phyloP scores from a whole-genome alignment of 2,113 vertebrate species.

The Aegithalos caudatus region DNA sequence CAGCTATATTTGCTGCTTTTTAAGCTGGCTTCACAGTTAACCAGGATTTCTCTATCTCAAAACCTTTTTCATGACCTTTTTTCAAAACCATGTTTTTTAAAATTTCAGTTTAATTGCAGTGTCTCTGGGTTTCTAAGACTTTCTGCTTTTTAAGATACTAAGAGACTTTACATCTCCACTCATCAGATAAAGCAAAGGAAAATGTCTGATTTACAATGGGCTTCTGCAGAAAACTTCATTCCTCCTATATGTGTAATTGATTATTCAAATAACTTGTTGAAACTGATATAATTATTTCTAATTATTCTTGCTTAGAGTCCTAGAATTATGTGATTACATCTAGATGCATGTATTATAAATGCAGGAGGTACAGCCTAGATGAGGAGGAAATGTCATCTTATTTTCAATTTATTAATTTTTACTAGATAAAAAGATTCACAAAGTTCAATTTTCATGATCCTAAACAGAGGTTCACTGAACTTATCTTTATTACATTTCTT shows the following conservation, averaged over 20 bases:
- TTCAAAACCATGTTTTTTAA: not conserved
- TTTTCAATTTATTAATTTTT: not conserved
- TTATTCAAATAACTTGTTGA: constrained; percentile 20
- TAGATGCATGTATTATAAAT: not conserved
- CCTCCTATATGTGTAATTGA: not conserved
- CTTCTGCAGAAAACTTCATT: not conserved
- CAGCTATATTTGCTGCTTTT: not conserved
- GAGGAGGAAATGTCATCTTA: not conserved
- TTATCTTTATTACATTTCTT: not conserved
- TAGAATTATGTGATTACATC: not conserved
- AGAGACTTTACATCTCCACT: not conserved
- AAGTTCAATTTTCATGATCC: not conserved
- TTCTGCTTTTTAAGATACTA: not conserved
- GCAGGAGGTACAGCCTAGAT: not conserved
- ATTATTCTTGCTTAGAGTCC: not conserved
- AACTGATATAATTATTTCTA: not conserved
- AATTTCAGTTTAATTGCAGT: not conserved
- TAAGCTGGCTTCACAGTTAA: not conserved
- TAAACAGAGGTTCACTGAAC: not conserved
- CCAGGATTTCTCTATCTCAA: not conserved
- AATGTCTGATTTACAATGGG: not conserved
- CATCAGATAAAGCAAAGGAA: not conserved
- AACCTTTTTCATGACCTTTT: not conserved
- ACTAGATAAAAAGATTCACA: not conserved
- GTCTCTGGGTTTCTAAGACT: not conserved